Conservation (phyloP, 2,888 invertebrate genomes). For the Rutpela maculata region DNA sequence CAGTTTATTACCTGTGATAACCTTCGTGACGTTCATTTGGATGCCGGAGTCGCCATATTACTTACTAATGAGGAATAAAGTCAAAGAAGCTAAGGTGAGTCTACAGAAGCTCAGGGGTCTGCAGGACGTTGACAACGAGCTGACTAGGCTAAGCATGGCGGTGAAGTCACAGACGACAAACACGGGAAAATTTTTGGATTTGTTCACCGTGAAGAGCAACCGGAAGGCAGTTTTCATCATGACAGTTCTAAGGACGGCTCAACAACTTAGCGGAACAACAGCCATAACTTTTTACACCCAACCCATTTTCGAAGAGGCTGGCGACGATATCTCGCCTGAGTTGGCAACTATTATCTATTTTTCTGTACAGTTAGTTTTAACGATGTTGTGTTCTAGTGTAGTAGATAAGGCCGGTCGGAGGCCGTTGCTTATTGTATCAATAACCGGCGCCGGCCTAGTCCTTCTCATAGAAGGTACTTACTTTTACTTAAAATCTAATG, state of each 20-base stretch:
- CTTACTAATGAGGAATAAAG: slow-evolving; percentile 71
- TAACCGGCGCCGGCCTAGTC: slow-evolving; percentile 72
- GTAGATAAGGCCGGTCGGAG: slow-evolving; percentile 78
- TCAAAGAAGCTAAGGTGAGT: slow-evolving; percentile 73
- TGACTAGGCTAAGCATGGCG: slow-evolving; percentile 65
- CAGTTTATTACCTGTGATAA: slow-evolving; percentile 73
- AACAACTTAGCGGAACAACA: slow-evolving; percentile 78
- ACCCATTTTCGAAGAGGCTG: slow-evolving; percentile 72
- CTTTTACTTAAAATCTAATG: slow-evolving; percentile 73
- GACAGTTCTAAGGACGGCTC: slow-evolving; percentile 76
- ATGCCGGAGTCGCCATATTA: slow-evolving; percentile 80
- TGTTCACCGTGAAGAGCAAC: slow-evolving; percentile 77
- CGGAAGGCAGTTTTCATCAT: slow-evolving; percentile 80
- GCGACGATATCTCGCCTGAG: slow-evolving; percentile 71
- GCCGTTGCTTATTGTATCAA: slow-evolving; percentile 75
- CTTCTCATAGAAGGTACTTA: slow-evolving; percentile 73
- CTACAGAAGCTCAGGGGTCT: slow-evolving; percentile 75
- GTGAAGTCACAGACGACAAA: slow-evolving; percentile 73
- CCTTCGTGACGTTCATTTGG: slow-evolving; percentile 73
- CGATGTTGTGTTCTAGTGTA: slow-evolving; percentile 76
- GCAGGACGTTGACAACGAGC: slow-evolving; percentile 74
- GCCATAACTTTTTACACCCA: slow-evolving; percentile 80
- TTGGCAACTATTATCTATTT: slow-evolving; percentile 67
- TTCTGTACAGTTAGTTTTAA: slow-evolving; percentile 77
- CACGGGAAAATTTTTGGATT: slow-evolving; percentile 76